Evolutionary conservation across 2,797 vertebrate genomes (phyloP), one percentile per base, ranked within the genome.

Genomic region (Phoebastria nigripes): DNA sequence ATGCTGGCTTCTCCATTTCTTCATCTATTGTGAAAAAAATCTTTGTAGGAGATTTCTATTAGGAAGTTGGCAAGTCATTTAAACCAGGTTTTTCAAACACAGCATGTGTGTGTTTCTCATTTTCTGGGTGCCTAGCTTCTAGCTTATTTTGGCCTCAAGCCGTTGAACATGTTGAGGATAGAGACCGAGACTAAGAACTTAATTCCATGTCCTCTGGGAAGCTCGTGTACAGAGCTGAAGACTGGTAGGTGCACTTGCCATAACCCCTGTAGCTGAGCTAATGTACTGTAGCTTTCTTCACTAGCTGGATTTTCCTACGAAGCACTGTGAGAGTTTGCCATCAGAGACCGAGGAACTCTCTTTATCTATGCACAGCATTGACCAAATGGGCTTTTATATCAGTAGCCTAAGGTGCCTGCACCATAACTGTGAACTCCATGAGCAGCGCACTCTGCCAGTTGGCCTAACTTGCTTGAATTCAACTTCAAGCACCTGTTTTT

Each of bases 91-190:
- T 90, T 87, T 74, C 52, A 56, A 92, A 89, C 93, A 83, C 95
- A 94, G 94, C 82, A 81, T 93, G 92, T 67, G 77, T 44, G 65
- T 90, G 49, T 85, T 96, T 87, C 92, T 96, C 92, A 96, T 96
- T 96, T 97, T 95, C 95, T 96, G 95, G 78, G 69, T 96, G 76
- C 79, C 69, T 95, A 91, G 26, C 76, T 96, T 83, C 93, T 91
- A 88, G 82, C 79, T 92, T 93, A 86, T 78, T 94, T 93, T 95
- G 87, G 82, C 87, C 76, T 87, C 56, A 95, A 93, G 82, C 79
- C 87, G 72, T 42, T 90, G 85, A 94, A 78, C 82, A 76, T 8
- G 35, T 90, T 83, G 82, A 94, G 54, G 58, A 88, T 69, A 93
- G 89, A 92, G 89, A 93, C 84, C 0, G 3, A 91, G 56, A 87